These are phyloP conservation scores for Corapipo altera DNA, from an alignment of 2,113 vertebrate species.

Conservation along the genomic window DNA sequence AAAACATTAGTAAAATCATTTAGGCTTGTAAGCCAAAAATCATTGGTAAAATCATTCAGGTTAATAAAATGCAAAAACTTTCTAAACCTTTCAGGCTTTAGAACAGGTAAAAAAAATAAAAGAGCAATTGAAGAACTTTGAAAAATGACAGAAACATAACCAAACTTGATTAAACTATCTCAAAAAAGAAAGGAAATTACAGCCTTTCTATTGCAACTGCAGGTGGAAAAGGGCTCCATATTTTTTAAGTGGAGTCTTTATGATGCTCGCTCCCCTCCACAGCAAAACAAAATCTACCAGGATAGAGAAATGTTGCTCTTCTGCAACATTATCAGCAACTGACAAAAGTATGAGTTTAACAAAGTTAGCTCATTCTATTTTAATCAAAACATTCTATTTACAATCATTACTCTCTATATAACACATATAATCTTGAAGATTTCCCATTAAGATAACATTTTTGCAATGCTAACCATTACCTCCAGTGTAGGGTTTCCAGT, in stretches of 20 bases:
- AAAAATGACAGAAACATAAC: background rate
- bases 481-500: conserved; percentile 99
- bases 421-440: background rate
- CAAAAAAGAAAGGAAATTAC: background rate
- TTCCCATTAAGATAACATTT: background rate
- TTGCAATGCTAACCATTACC: conserved; percentile 76
- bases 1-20: background rate
- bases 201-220: background rate
- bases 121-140: background rate
- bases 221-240: background rate
- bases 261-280: background rate
- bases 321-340: background rate
- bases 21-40: background rate
- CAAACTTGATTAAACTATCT: background rate
- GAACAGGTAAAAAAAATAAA: background rate
- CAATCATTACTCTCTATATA: background rate
- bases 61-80: background rate
- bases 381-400: background rate
- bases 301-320: background rate
- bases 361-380: background rate
- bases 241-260: background rate
- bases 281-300: background rate
- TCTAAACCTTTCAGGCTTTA: background rate
- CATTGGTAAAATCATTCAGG: background rate
- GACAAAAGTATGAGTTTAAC: background rate